phyloP scores from a whole-genome alignment of 2,888 invertebrate species.

The Rhimphoctona megacephalus region DNA sequence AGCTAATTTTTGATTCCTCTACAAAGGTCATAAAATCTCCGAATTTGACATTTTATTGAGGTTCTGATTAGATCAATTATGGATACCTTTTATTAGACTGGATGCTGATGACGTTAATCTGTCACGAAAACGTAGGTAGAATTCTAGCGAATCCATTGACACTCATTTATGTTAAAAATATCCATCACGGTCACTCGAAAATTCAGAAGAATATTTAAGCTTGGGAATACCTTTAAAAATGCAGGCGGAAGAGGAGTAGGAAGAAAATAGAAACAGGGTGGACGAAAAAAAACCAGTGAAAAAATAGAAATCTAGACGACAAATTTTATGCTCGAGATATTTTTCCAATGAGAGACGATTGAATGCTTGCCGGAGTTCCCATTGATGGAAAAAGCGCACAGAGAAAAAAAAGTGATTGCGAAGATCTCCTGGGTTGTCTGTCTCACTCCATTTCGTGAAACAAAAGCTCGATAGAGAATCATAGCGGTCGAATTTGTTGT shows the following conservation, averaged over 20 bases:
- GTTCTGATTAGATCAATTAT: background rate
- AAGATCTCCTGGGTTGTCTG: background rate
- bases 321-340: slow-evolving; percentile 42
- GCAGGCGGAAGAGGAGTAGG: background rate
- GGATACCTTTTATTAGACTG: background rate
- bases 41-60: background rate
- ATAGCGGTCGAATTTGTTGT: slow-evolving; percentile 32
- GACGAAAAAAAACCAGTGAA: background rate
- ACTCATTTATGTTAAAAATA: background rate
- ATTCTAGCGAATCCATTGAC: background rate
- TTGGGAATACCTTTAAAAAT: too few species aligned
- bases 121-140: background rate
- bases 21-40: background rate
- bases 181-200: background rate
- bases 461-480: slow-evolving; percentile 17
- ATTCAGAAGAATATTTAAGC: background rate
- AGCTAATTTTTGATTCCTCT: too few species aligned
- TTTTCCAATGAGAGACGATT: slow-evolving; percentile 26
- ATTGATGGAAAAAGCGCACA: slow-evolving; percentile 16
- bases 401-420: slow-evolving; percentile 8
- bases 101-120: background rate
- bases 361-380: slow-evolving; percentile 11
- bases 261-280: background rate
- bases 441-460: background rate
- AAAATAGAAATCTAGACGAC: slow-evolving; percentile 9